These are phyloP conservation scores for Artemisiospiza belli DNA, from an alignment of 2,113 vertebrate genomes.

Conservation along the genomic window DNA sequence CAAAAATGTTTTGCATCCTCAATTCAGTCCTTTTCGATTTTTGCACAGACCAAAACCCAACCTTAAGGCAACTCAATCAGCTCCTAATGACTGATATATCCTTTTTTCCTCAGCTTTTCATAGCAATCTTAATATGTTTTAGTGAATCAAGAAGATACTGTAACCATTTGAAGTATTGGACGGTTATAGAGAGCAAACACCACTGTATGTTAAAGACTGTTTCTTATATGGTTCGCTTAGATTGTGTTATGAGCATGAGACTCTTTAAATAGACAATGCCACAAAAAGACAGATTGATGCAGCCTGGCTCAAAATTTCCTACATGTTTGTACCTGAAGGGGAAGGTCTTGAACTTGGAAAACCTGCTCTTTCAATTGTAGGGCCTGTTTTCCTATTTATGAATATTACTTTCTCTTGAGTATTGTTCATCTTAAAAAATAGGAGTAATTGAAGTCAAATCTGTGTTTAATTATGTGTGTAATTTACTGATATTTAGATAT, in stretches of 20 bases:
- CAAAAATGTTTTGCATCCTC: neutral
- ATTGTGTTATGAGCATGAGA: neutral
- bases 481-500: constrained; percentile 66
- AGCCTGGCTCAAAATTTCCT: neutral
- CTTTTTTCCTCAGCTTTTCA: neutral
- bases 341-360: neutral
- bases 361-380: neutral
- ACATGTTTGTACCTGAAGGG: neutral
- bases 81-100: neutral
- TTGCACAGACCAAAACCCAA: neutral
- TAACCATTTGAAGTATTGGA: neutral
- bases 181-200: neutral
- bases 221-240: neutral
- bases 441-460: constrained; percentile 47
- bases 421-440: constrained; percentile 40
- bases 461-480: constrained; percentile 61
- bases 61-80: neutral
- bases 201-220: neutral
- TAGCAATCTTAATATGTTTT: neutral
- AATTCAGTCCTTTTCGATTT: neutral
- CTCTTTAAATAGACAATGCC: neutral
- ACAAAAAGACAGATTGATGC: neutral
- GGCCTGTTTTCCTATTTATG: neutral
- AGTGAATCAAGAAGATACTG: neutral
- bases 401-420: neutral